Evolutionary conservation across 2,888 invertebrate genomes (phyloP), one percentile per base, ranked within the genome.

Genomic region (Deilephila elpenor): DNA sequence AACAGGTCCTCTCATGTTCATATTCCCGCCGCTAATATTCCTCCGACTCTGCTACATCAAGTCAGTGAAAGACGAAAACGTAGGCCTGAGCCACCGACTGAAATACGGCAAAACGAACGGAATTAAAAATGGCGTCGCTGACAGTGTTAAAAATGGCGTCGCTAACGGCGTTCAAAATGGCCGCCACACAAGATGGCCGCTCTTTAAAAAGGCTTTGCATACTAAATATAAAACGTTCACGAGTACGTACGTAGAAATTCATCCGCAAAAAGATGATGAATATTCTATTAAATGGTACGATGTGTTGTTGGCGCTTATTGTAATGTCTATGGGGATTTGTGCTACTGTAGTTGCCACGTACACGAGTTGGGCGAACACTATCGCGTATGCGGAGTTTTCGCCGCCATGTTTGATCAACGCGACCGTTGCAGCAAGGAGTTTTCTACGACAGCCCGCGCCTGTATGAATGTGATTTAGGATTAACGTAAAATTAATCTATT

Each of bases 21-120:
- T 98, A 75, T 95, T 98, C 75, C 98, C 98, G 0, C 97, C 98
- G 0, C 80, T 98, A 61, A 96, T 98, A 83, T 98, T 98, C 87
- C 92, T 97, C 0, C 96, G 96, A 86, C 96, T 97, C 14, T 90
- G 95, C 72, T 93, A 94, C 71, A 92, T 97, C 80, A 92, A 89
- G 77, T 84, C 90, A 14, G 51, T 62, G n/a, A 56, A 74, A 61
- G 75, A 74, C 20, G 73, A 73, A 29, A 74, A 71, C 53, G 70
- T 71, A 0, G 20, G 60, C 8, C n/a, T 74, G 37, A 73, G 72
- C 71, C 71, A 75, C 53, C 70, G 25, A 20, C 20, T 64, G 32
- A 74, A 74, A 71, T 29, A 62, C 71, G 25, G 70, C 53, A 34
- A 74, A 78, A 84, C 83, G 75, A 78, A 78, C 74, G 75, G 56